Percentiles rank a stretch among this genome's conserved stretches.
These are phyloP conservation scores for Hedychridium roseum DNA, from an alignment of 2,888 invertebrate genomes.

Conservation along the genomic window DNA sequence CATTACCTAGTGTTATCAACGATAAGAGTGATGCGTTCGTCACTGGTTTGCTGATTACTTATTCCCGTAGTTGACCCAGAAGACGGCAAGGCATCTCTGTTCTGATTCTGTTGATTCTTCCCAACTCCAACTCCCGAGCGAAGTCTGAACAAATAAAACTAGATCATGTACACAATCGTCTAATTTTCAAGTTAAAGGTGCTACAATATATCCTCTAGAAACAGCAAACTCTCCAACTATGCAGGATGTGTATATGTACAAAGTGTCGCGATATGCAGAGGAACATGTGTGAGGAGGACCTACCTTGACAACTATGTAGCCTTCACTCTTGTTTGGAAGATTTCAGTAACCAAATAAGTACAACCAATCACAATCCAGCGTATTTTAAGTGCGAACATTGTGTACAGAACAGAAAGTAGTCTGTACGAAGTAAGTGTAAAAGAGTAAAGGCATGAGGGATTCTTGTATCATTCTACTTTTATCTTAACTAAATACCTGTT, in stretches of 20 bases:
- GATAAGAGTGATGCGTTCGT: constrained; percentile 89
- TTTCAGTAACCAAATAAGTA: constrained; percentile 7
- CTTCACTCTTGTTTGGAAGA: constrained; percentile 23
- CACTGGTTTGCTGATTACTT: constrained; percentile 66
- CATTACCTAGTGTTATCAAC: constrained; percentile 88
- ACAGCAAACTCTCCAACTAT: constrained; percentile 8
- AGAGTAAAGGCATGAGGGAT: too few relatives aligned
- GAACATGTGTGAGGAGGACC: constrained; percentile 18
- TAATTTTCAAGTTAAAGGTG: too few relatives aligned
- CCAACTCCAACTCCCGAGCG: constrained; percentile 50
- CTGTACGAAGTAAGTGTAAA: too few relatives aligned
- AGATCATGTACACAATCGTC: too few relatives aligned
- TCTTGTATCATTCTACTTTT: too few relatives aligned
- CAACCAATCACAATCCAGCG: constrained; percentile 7
- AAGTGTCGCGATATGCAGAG: constrained; percentile 22
- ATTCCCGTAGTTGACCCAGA: constrained; percentile 59
- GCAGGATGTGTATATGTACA: constrained; percentile 21
- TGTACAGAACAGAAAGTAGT: constrained; percentile 4
- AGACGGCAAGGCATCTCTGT: constrained; percentile 50
- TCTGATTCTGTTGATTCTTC: constrained; percentile 53
- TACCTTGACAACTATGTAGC: constrained; percentile 32
- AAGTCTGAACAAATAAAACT: constrained; percentile 48
- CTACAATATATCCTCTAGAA: too few relatives aligned
- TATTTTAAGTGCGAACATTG: not conserved
- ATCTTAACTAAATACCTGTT: constrained; percentile 56